A percentile compares a stretch with the other conserved stretches of the same genome.
These are phyloP conservation scores for Gymnopithys bicolor DNA, from an alignment of 2,797 vertebrate species.

Conservation along the genomic window DNA sequence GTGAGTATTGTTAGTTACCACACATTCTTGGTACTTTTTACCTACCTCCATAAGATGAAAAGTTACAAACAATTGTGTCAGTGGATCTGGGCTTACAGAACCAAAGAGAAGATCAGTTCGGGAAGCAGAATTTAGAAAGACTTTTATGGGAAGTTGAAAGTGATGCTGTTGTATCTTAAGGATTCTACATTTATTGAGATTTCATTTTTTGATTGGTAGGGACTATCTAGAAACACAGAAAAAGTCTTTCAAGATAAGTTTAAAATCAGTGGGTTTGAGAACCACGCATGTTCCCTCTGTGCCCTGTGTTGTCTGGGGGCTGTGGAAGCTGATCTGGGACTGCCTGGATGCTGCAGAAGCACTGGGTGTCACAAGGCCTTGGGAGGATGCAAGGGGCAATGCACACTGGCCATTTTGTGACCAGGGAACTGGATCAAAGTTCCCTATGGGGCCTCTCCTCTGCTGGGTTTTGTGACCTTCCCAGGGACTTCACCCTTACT, in stretches of 20 bases:
- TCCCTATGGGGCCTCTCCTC: not conserved
- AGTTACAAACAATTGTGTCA: not conserved
- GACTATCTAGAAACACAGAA: not conserved
- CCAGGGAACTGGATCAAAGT: not conserved
- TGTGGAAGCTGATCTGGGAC: not conserved
- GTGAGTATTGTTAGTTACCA: not conserved
- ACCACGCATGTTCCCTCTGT: not conserved
- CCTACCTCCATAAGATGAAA: not conserved
- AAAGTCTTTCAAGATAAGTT: not conserved
- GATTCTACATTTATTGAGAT: not conserved
- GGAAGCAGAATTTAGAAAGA: not conserved
- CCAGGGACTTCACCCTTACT: not conserved
- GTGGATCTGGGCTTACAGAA: not conserved
- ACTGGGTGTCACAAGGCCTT: not conserved
- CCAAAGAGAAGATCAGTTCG: not conserved
- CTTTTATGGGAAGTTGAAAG: not conserved
- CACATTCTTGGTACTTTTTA: not conserved
- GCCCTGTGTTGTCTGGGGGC: fast-evolving
- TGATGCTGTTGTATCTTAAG: not conserved
- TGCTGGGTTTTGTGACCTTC: not conserved
- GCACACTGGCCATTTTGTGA: not conserved
- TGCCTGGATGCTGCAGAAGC: not conserved
- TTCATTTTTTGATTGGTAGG: not conserved
- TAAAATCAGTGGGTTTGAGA: not conserved
- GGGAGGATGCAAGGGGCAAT: not conserved